These are phyloP conservation scores for Oasisia sp. DNA, from an alignment of 2,888 invertebrate genomes.

Conservation along the genomic window DNA sequence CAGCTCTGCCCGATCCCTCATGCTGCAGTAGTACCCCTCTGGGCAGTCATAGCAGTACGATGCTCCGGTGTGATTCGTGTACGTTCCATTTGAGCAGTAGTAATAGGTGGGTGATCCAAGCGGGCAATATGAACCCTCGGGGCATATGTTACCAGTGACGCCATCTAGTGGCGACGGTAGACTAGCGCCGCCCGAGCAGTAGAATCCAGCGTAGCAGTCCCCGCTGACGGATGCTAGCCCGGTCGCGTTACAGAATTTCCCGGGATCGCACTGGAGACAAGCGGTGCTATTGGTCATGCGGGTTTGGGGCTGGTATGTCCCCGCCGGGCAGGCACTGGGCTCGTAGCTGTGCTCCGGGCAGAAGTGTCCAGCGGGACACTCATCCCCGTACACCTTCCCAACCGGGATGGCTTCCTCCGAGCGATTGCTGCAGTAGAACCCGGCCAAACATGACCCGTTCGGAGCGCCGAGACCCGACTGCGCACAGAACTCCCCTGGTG, in stretches of 20 bases:
- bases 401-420: constrained; percentile 58
- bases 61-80: constrained; percentile 60
- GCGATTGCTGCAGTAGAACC: constrained; percentile 58
- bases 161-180: constrained; percentile 55
- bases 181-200: constrained; percentile 53
- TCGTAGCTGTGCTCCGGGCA: constrained; percentile 55
- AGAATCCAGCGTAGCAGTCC: constrained; percentile 57
- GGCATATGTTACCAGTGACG: constrained; percentile 51
- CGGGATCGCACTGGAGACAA: constrained; percentile 58
- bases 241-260: constrained; percentile 56
- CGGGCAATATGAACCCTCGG: constrained; percentile 51
- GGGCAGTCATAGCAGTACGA: constrained; percentile 59
- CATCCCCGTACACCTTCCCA: constrained; percentile 55
- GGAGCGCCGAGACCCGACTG: constrained; percentile 52
- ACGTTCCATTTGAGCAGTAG: constrained; percentile 61
- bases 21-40: constrained; percentile 56
- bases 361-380: constrained; percentile 59
- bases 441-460: constrained; percentile 56
- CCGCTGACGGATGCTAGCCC: constrained; percentile 52
- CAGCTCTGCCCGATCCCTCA: constrained; percentile 55
- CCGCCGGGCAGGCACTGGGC: constrained; percentile 56
- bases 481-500: constrained; percentile 60
- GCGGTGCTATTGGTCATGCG: constrained; percentile 48
- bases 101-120: constrained; percentile 53
- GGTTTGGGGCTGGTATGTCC: constrained; percentile 57